Conservation (phyloP, 64 coral and sea anemone genomes). For the Anthopleura sola region DNA sequence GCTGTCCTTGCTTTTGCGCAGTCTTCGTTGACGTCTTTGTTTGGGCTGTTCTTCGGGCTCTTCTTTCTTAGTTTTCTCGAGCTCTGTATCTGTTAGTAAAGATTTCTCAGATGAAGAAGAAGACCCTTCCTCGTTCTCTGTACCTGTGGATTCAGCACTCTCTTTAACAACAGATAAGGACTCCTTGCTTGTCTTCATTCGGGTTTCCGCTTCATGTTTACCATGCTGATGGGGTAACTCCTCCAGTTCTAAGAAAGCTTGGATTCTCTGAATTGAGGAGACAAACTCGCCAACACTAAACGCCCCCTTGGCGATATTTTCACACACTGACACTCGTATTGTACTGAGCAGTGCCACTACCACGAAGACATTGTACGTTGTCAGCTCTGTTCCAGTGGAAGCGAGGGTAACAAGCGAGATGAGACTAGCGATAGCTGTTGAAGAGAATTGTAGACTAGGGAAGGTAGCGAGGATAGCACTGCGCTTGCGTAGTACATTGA, state of each 20-base stretch:
- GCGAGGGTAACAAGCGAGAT: conserved; percentile 48
- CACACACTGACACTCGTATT: conserved; percentile 34
- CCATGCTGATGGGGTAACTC: neutral
- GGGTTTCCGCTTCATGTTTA: neutral
- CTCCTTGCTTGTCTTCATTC: neutral
- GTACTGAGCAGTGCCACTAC: conserved; percentile 57
- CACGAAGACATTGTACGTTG: conserved; percentile 61
- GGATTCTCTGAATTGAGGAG: neutral
- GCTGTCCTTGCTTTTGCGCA: neutral
- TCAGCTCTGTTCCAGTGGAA: conserved; percentile 43
- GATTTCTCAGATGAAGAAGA: conserved; percentile 23
- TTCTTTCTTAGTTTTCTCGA: neutral
- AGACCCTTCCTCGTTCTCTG: neutral
- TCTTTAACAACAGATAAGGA: conserved; percentile 5
- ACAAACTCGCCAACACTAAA: conserved; percentile 32
- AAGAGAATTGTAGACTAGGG: conserved; percentile 44
- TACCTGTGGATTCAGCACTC: neutral
- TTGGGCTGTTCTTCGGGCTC: neutral
- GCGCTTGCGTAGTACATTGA: conserved; percentile 37
- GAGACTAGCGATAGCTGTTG: conserved; percentile 49
- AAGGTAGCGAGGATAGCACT: conserved; percentile 62
- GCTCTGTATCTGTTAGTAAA: conserved; percentile 11
- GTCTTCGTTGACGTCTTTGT: neutral
- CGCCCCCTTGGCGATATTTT: conserved; percentile 8
- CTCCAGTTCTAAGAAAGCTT: conserved; percentile 28